phyloP scores from a whole-genome alignment of 2,797 vertebrate species.

The Epinephelus coioides region DNA sequence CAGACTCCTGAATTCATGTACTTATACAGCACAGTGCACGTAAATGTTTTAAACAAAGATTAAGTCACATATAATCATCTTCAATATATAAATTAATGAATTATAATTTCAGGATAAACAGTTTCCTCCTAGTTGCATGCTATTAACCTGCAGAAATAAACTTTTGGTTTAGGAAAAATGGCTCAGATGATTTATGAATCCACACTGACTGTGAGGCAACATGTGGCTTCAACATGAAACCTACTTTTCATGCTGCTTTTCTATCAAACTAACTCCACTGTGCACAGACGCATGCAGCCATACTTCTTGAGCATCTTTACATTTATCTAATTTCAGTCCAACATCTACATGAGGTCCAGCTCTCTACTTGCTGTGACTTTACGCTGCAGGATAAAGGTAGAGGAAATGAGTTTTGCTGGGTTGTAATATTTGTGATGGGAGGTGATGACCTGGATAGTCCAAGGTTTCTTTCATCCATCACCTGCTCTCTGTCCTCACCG shows the following conservation, averaged over 20 bases:
- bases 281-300: not conserved
- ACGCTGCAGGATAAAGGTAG: slow-evolving; percentile 11
- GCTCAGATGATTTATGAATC: not conserved
- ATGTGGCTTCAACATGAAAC: not conserved
- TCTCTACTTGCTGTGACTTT: not conserved
- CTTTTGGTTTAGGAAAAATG: too few species aligned
- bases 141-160: not conserved
- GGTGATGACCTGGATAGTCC: slow-evolving; percentile 73
- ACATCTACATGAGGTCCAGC: not conserved
- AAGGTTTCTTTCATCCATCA: slow-evolving; percentile 82
- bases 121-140: not conserved
- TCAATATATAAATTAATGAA: not conserved
- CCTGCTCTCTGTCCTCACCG: slow-evolving; percentile 52
- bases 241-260: not conserved
- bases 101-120: too few species aligned
- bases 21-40: not conserved
- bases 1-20: not conserved
- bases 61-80: not conserved
- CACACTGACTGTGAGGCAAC: not conserved
- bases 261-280: not conserved
- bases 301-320: not conserved
- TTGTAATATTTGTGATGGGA: slow-evolving; percentile 45
- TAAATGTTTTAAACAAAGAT: not conserved
- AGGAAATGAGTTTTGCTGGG: slow-evolving; percentile 45
- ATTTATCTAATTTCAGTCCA: not conserved